Conservation (phyloP, 2,113 vertebrate genomes). For the Zootoca vivipara region DNA sequence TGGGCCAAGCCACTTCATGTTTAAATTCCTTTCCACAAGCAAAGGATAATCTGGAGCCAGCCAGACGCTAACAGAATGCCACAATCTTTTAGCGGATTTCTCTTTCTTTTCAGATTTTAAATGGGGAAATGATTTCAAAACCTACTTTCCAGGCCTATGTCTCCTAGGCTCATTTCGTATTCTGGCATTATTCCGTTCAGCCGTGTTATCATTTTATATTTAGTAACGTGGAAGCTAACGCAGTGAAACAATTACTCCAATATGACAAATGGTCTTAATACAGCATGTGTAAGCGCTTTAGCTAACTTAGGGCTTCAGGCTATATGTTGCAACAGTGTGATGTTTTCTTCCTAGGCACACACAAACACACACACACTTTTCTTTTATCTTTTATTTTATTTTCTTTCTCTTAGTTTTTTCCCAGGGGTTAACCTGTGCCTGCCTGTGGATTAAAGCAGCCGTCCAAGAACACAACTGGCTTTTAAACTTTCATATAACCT, state of each 20-base stretch:
- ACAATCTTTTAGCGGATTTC: neutral
- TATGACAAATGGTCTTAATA: conserved; percentile 28
- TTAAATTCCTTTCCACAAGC: neutral
- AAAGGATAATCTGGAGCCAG: neutral
- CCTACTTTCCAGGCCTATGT: neutral
- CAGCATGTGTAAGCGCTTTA: neutral
- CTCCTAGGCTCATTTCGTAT: neutral
- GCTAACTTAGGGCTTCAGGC: neutral
- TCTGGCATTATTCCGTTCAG: conserved; percentile 9
- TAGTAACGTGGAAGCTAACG: neutral
- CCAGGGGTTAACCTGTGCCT: neutral
- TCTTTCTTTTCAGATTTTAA: neutral
- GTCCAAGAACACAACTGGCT: neutral
- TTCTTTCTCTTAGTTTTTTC: neutral
- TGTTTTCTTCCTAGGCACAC: neutral
- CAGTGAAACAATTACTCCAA: conserved; percentile 17
- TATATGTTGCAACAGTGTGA: neutral
- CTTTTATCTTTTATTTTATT: too few relatives aligned
- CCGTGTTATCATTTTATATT: conserved; percentile 17
- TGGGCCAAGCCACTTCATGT: neutral
- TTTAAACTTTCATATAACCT: neutral
- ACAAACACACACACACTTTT: neutral
- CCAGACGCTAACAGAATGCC: neutral
- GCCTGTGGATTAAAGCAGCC: neutral
- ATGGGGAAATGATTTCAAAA: conserved; percentile 5